Base-by-base conservation (phyloP, 2,888 invertebrate species). In the Melanostoma scalare region DNA sequence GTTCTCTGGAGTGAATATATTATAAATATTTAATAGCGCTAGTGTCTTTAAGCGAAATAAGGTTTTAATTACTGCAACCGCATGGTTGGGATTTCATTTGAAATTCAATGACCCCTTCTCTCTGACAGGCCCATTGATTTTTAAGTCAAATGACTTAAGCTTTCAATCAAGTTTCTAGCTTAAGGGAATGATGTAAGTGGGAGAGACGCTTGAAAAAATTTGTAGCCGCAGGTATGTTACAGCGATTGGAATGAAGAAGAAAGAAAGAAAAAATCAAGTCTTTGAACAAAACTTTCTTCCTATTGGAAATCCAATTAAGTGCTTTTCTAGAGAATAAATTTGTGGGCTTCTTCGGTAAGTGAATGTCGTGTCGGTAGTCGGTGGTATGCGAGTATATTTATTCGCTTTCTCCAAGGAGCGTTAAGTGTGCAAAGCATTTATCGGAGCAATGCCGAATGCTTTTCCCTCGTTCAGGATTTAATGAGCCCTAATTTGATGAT, bases 31-130 rank as follows among this genome's bases (percentile, higher is more conserved):
- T 73, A 82, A 82, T 68, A 36, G 20, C 20, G 20, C 20, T 20
- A 20, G 36, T 65, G 8, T 61, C 75, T 75, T 60, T 53, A 67
- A 71, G 61, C 52, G 40, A 33, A 77, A 63, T 20, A 50, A 68
- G 81, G 52, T 73, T 73, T 82, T 82, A 82, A 82, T 82, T 77
- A 73, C 81, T 73, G 63, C 72, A 81, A 60, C 76, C 60, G 38
- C 36, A 10, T 20, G n/a, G 36, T 9, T 48, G 61, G 48, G 3
- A 55, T 73, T 63, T 63, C 55, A 69, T 77, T 77, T 72, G 73
- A 77, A 77, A 63, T 63, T 56, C 68, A 77, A 82, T 71, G 1
- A 44, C 9, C 55, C 31, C 10, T 9, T 4, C 20, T 58, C 55
- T n/a, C n/a, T n/a, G n/a, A n/a, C n/a, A n/a, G n/a, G n/a, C n/a